Base-by-base conservation (phyloP, 2,113 vertebrate species). In the Anthoscopus minutus region DNA sequence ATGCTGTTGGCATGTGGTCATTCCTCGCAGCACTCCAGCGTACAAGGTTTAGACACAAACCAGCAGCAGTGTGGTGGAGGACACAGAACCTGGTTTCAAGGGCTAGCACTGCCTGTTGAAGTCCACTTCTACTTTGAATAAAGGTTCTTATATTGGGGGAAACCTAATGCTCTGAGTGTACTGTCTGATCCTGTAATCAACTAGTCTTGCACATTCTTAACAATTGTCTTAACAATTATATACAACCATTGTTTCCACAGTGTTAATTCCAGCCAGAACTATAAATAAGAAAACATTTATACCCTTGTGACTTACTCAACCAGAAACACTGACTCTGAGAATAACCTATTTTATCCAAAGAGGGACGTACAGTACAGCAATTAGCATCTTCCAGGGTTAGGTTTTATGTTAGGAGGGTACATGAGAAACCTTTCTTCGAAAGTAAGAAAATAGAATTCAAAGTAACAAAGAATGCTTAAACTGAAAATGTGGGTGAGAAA, bases 381-480 rank as follows among this genome's bases (percentile, higher is more conserved):
- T n/a, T 24, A 78, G 42, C 67, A 50, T 73, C 67, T 83, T 86
- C 40, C 56, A 73, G 33, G 50, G 45, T 58, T 70, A 77, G 22
- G 50, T 86, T 38, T 38, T 73, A 50, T 5, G 24, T 69, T 69
- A 86, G 38, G 44, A 33, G n/a, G 23, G 31, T 74, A 45, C 10
- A 7, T 14, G 16, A 45, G 37, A 80, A 93, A 85, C 8, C 13
- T 60, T 66, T 58, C 64, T 74, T 80, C 64, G 65, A 73, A 77
- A 58, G 27, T 25, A 65, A 80, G 78, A 82, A 80, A 80, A 57
- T 25, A 71, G 70, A 14, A n/a, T 80, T 72, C 31, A 37, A 73
- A 96, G 67, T 66, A 88, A 47, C 27, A 73, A 57, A 21, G 28
- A 81, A n/a, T 38, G 13, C 51, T 71, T 90, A 86, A 86, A 61